Conservation (phyloP, 2,113 vertebrate genomes). For the Gasterosteus aculeatus region DNA sequence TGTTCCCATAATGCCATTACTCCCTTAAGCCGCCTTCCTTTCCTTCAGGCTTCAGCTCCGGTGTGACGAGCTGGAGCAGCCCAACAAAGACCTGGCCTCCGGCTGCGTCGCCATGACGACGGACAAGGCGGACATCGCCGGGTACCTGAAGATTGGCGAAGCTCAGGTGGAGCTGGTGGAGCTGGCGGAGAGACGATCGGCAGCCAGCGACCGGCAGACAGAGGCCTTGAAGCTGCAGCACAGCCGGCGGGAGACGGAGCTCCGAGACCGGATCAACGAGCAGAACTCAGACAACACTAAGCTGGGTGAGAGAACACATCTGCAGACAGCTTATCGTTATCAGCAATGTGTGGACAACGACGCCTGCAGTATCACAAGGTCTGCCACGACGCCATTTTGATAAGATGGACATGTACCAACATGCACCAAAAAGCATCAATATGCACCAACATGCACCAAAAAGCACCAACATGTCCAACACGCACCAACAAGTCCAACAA, state of each 20-base stretch:
- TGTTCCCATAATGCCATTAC: background rate
- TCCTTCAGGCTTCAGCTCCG: constrained; percentile 78
- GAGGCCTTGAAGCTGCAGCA: constrained; percentile 77
- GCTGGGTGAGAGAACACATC: constrained; percentile 36
- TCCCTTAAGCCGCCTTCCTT: background rate
- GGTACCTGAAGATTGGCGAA: constrained; percentile 78
- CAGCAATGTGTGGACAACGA: too few species aligned
- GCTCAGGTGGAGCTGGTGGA: constrained; percentile 72
- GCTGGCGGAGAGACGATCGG: constrained; percentile 47
- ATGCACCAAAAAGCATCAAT: too few species aligned
- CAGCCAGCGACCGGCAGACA: constrained; percentile 72
- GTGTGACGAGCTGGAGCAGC: constrained; percentile 78
- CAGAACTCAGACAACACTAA: constrained; percentile 78
- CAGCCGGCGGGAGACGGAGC: constrained; percentile 72
- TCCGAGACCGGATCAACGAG: constrained; percentile 81
- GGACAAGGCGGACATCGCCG: constrained; percentile 79
- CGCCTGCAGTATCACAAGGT: too few species aligned
- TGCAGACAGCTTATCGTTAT: too few species aligned
- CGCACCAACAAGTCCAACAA: too few species aligned
- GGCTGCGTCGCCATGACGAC: constrained; percentile 63
- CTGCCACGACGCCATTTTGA: too few species aligned
- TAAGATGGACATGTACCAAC: too few species aligned
- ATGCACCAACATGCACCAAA: too few species aligned
- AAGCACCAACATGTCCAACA: too few species aligned
- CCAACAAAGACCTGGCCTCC: constrained; percentile 71